These are phyloP conservation scores for Stomatorhinus ivindoensis DNA, from an alignment of 2,113 vertebrate species.

Conservation along the genomic window DNA sequence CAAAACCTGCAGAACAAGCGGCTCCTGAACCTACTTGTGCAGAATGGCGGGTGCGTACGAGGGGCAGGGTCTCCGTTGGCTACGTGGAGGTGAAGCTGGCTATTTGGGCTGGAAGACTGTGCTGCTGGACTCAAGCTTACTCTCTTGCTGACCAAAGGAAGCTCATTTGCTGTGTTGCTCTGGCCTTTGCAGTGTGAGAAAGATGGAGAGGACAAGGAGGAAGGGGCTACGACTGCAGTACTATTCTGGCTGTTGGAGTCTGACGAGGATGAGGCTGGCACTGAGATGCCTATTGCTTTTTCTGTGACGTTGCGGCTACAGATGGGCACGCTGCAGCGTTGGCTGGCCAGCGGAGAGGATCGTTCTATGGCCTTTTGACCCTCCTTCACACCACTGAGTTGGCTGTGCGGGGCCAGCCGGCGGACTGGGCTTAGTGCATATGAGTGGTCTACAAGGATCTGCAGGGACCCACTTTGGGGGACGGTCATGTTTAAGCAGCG, in stretches of 20 bases:
- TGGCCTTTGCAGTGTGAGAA: neutral
- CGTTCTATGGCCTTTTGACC: slow-evolving; percentile 11
- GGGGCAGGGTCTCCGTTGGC: slow-evolving; percentile 70
- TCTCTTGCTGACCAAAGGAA: slow-evolving; percentile 27
- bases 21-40: slow-evolving; percentile 71
- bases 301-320: slow-evolving; percentile 21
- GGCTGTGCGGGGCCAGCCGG: slow-evolving; percentile 34
- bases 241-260: slow-evolving; percentile 36
- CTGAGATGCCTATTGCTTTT: slow-evolving; percentile 22
- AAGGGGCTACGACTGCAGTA: slow-evolving; percentile 13
- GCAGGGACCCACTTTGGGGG: slow-evolving; percentile 66
- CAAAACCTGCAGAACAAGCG: slow-evolving; percentile 81
- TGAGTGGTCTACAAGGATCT: slow-evolving; percentile 83
- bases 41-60: slow-evolving; percentile 70
- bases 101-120: slow-evolving; percentile 57
- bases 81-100: slow-evolving; percentile 71
- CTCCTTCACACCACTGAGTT: neutral
- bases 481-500: slow-evolving; percentile 42
- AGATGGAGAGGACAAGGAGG: neutral
- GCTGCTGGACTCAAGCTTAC: slow-evolving; percentile 46
- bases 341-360: slow-evolving; percentile 42
- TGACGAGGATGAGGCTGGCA: slow-evolving; percentile 40
- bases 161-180: neutral
- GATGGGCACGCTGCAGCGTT: slow-evolving; percentile 47
- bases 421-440: slow-evolving; percentile 70